Evolutionary conservation across 2,797 vertebrate species (phyloP), one percentile per base, ranked within the genome.

Genomic region (Mastacembelus armatus): DNA sequence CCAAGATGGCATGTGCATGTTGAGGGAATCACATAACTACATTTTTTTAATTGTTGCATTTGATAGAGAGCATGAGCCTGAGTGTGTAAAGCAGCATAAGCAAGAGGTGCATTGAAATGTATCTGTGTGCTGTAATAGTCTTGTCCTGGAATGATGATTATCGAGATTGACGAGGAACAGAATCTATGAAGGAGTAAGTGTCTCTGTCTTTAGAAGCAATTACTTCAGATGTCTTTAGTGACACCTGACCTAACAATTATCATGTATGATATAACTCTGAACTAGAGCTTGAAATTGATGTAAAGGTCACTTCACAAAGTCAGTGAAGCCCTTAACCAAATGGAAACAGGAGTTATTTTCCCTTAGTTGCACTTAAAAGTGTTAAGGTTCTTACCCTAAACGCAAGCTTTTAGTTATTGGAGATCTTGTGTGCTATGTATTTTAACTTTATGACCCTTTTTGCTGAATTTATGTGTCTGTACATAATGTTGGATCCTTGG

Each of bases 211-310:
- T 77, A 66, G 71, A 62, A 74, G 67, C 63, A 66, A 77, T 91
- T 89, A 87, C 68, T 38, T 80, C 43, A 58, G 59, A 85, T 85
- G 58, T 83, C 80, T 88, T 89, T 66, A 85, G 86, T 91, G 84
- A 90, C 86, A 88, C 74, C 60, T 22, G 59, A 82, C 86, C 84
- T 83, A 81, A 79, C 82, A 90, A 88, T 91, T 84, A 87, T 87
- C 81, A 88, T 72, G 80, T 88, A 57, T 78, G 71, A 64, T 68
- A 78, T 74, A 76, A 74, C 76, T 85, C 83, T 82, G 71, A 89
- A 86, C 72, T 82, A 73, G 85, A 90, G 81, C 88, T 88, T 89
- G 82, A 88, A 90, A 89, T 86, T 80, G 74, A 91, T 85, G 65
- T 84, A 90, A 90, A 92, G 89, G 88, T 90, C 90, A 90, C 54